Base-by-base conservation (phyloP, 92 coral and sea anemone genomes). In the Metridium senile region DNA sequence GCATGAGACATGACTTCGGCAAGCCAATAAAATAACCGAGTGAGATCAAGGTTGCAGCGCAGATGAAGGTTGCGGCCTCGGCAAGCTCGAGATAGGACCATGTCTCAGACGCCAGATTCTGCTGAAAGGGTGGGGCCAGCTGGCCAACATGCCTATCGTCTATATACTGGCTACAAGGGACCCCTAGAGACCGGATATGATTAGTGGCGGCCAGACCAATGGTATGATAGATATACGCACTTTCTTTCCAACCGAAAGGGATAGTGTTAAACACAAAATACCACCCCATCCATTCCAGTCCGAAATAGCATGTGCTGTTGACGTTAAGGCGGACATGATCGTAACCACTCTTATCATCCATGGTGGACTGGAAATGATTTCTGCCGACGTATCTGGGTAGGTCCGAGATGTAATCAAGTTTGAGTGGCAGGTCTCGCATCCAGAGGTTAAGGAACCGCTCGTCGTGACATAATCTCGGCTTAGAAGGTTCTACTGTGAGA, bases 191-290 rank as follows among this genome's bases (percentile, higher is more conserved):
- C 16, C 88, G 74, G 22, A 84, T 77, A 26, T 70, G 52, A 65
- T 71, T 33, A 35, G 47, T 67, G 0, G 72, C 72, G 27, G 51
- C 54, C 54, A 67, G 0, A 26, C 74, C 87, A 13, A 70, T 69
- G 6, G 85, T 18, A n/a, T 85, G 89, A 69, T 79, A 85, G 0
- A 79, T 28, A 26, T 65, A 85, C 7, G 81, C 80, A 58, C 80
- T 70, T 13, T 78, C 84, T 27, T 84, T 84, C 85, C 74, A 84
- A n/a, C 84, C 84, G 23, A 84, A 84, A 23, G 88, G 88, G 45
- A 84, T 26, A 13, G 85, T 23, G n/a, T 53, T 21, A 9, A 46
- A 68, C 8, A 23, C 25, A 67, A 33, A 68, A 68, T 13, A 17
- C 74, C n/a, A 76, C 11, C 79, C 88, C 0, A 77, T 66, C 85